Percentiles rank a stretch among this genome's conserved stretches.
These are phyloP conservation scores for Otis tarda DNA, from an alignment of 2,113 vertebrate species.

Conservation along the genomic window DNA sequence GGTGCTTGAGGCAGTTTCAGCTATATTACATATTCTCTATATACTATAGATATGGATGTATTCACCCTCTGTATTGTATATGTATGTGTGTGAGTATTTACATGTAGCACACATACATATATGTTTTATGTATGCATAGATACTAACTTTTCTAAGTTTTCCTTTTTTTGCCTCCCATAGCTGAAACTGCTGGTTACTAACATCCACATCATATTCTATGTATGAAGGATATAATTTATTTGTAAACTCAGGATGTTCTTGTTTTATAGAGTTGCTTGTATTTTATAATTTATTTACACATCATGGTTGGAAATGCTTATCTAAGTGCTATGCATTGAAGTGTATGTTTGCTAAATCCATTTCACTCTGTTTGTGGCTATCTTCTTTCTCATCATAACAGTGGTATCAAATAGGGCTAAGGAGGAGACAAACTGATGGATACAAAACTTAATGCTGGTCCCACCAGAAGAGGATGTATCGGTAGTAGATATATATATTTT, in stretches of 20 bases:
- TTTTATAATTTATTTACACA: slow-evolving; percentile 81
- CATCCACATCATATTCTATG: slow-evolving; percentile 58
- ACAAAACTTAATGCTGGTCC: slow-evolving; percentile 9
- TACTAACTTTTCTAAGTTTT: slow-evolving; percentile 69
- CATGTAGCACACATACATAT: slow-evolving; percentile 33
- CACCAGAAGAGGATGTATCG: slow-evolving; percentile 1
- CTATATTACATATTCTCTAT: slow-evolving; percentile 73
- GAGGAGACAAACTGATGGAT: background rate
- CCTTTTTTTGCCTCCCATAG: slow-evolving; percentile 23
- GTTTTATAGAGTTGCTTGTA: slow-evolving; percentile 74
- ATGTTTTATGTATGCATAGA: slow-evolving; percentile 39
- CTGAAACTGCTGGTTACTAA: slow-evolving; percentile 71
- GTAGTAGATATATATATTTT: slow-evolving; percentile 34
- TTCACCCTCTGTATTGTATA: slow-evolving; percentile 30
- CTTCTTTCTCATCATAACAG: slow-evolving; percentile 40
- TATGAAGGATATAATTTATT: slow-evolving; percentile 83
- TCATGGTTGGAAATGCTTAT: slow-evolving; percentile 69
- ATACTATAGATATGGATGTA: slow-evolving; percentile 26
- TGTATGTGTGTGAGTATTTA: slow-evolving; percentile 5
- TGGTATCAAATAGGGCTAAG: slow-evolving; percentile 21
- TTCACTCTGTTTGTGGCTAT: slow-evolving; percentile 61
- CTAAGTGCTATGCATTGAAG: slow-evolving; percentile 81
- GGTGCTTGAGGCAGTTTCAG: slow-evolving; percentile 81
- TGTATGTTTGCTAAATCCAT: slow-evolving; percentile 78
- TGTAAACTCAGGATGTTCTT: slow-evolving; percentile 77